A percentile compares a stretch with the other conserved stretches of the same genome.
These are phyloP conservation scores for Odocoileus hemionus DNA, from an alignment of 2,113 vertebrate species.

Conservation along the genomic window DNA sequence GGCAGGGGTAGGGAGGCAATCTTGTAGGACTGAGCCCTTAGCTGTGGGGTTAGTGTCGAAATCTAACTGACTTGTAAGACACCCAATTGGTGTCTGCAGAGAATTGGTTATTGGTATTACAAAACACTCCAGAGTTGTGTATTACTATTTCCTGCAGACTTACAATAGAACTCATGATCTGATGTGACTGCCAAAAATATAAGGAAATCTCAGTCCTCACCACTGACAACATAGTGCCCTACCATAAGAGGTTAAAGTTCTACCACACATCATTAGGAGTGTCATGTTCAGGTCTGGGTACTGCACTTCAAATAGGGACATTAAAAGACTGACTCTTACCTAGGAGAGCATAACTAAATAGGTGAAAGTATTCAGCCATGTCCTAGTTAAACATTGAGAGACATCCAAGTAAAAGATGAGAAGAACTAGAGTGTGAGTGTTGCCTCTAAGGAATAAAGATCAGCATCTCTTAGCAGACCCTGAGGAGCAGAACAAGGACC, in stretches of 20 bases:
- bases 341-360: neutral
- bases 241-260: too few species aligned
- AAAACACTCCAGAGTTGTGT: neutral
- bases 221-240: neutral
- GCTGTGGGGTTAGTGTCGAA: neutral
- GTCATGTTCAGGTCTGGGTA: neutral
- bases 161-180: neutral
- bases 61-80: neutral
- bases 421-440: neutral
- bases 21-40: neutral
- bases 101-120: neutral
- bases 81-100: neutral
- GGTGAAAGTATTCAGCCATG: neutral
- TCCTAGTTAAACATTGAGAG: neutral
- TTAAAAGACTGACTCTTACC: neutral
- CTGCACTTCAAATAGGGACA: neutral
- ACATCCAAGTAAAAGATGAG: neutral
- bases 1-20: neutral
- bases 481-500: neutral
- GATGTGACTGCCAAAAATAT: neutral
- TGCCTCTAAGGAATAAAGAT: neutral
- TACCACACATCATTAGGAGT: neutral
- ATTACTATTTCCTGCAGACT: neutral
- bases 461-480: neutral
- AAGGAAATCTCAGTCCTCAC: neutral